A percentile compares a stretch with the other conserved stretches of the same genome.
phyloP scores from a whole-genome alignment of 2,797 vertebrate genomes.

The Pangasius krempfi region DNA sequence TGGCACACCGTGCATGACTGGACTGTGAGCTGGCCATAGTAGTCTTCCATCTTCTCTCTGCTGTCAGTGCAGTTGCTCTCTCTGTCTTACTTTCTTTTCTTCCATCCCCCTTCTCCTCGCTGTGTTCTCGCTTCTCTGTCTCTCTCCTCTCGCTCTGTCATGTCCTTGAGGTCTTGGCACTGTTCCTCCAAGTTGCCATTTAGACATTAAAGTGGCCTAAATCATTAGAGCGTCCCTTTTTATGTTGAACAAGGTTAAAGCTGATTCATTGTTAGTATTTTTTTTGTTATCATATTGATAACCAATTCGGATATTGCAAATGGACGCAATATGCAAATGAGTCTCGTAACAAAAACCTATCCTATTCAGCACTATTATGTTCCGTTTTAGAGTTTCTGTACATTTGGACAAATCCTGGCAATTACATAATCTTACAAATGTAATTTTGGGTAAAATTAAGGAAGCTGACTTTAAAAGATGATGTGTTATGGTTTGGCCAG shows the following conservation, averaged over 20 bases:
- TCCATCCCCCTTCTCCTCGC: no score
- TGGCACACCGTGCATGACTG: background rate
- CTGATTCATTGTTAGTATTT: background rate
- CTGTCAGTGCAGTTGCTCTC: background rate
- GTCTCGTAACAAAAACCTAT: no score
- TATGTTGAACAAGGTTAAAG: background rate
- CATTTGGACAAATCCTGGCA: background rate
- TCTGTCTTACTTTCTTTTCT: background rate
- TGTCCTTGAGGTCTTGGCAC: slow-evolving; percentile 36
- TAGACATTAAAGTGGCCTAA: slow-evolving; percentile 33
- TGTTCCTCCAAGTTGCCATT: slow-evolving; percentile 7
- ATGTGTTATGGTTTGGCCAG: background rate
- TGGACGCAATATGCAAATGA: background rate
- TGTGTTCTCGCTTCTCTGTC: background rate
- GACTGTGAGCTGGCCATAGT: background rate
- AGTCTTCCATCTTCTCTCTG: slow-evolving; percentile 18
- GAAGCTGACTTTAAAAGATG: background rate
- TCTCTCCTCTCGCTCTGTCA: slow-evolving; percentile 5
- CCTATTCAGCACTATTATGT: background rate
- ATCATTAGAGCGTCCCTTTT: slow-evolving; percentile 1
- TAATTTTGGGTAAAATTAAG: background rate
- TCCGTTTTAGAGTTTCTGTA: background rate
- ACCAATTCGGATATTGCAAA: background rate
- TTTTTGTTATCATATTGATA: background rate
- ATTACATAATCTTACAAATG: background rate